Base-by-base conservation (phyloP, 2,888 invertebrate species). In the Trissolcus japonicus region DNA sequence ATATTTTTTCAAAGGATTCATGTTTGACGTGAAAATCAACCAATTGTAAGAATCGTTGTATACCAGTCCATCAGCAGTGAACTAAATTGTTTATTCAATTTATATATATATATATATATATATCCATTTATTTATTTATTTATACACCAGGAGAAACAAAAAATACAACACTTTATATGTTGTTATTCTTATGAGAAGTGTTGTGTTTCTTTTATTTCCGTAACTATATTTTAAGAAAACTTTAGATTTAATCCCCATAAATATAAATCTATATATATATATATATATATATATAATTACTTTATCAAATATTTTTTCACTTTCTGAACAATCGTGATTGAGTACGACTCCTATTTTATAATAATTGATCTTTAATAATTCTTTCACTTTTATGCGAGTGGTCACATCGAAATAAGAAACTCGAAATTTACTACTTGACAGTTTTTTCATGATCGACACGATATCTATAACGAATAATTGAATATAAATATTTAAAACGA, bases 1-100 rank as follows among this genome's bases (percentile, higher is more conserved):
- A 40, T 4, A 14, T 4, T 71, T 51, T 13, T 51, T 56, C 7
- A 62, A 0, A n/a, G 9, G 40, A 55, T 74, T 19, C 77, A 72
- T 7, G 63, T 63, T 4, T 35, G 63, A 63, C 2, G 83, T 83
- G n/a, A 80, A 65, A 9, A 82, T 76, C n/a, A 87, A 46, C 87
- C 87, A 87, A 68, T 78, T 76, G 54, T 84, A 86, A 4, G 85
- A 84, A 54, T 84, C 84, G 78, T 87, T 87, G 68, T 81, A 86
- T 14, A 80, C 76, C 62, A 86, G 67, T 25, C 67, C 61, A 51
- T 82, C 80, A 7, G 69, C 72, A 55, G 74, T 55, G 73, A 84
- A 84, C 86, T 86, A 19, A 19, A 51, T 17, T 46, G 1, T 46
- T 46, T 6, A n/a, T n/a, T 43, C 4, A 0, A 46, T 46, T 9